Evolutionary conservation across 2,888 invertebrate species (phyloP).

Genomic region (Brachypterus glaber): DNA sequence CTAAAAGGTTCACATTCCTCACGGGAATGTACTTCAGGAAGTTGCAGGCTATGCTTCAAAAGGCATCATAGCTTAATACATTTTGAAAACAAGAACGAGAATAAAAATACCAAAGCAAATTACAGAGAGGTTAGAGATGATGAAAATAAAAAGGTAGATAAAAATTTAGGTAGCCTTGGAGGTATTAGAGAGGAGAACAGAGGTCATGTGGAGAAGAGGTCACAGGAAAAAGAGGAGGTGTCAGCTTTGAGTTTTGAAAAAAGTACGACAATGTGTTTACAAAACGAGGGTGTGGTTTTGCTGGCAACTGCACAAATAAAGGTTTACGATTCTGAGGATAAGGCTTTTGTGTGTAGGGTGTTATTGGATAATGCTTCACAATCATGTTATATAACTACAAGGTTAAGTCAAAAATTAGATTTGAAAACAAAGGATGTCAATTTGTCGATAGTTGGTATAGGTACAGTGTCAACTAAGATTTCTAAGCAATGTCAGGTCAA

Average conservation of each 20-base stretch:
- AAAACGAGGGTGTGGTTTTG: not conserved
- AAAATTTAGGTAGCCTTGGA: not conserved
- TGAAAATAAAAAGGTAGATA: not conserved
- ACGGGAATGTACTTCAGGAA: not conserved
- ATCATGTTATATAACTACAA: slow-evolving; percentile 8
- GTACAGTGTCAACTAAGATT: not conserved
- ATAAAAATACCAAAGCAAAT: not conserved
- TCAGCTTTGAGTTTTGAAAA: not conserved
- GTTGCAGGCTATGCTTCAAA: not conserved
- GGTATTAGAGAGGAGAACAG: not conserved
- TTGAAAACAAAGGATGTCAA: not conserved
- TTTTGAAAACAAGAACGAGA: not conserved
- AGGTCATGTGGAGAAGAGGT: not conserved
- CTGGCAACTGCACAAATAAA: not conserved
- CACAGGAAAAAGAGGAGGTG: not conserved
- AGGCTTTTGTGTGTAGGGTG: slow-evolving; percentile 3
- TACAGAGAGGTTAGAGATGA: not conserved
- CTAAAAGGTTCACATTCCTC: not conserved
- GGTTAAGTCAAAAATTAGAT: not conserved
- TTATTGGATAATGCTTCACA: slow-evolving; percentile 10
- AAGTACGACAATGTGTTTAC: not conserved
- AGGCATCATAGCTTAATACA: not conserved
- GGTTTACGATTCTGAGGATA: not conserved
- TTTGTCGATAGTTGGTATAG: not conserved
- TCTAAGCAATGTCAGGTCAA: not conserved